Conservation (phyloP, 2,797 vertebrate species). For the Synanceia verrucosa region DNA sequence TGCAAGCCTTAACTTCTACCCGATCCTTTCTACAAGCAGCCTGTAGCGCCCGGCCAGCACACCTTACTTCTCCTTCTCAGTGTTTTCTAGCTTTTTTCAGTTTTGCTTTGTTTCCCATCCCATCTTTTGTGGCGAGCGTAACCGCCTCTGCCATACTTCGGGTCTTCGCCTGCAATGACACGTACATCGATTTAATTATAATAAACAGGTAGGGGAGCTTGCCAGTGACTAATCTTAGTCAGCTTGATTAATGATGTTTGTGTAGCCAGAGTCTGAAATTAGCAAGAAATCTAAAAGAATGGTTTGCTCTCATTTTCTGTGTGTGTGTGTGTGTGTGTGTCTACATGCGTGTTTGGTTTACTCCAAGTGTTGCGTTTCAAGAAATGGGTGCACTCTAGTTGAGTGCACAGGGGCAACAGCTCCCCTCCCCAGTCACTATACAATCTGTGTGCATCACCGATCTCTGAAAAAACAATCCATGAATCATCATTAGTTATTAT, state of each 20-base stretch:
- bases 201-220: constrained; percentile 77
- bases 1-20: constrained; percentile 11
- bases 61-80: constrained; percentile 1
- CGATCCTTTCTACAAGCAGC: constrained; percentile 32
- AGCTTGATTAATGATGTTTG: constrained; percentile 85
- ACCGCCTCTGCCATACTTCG: constrained; percentile 33
- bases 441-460: constrained; percentile 70
- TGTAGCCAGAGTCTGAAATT: constrained; percentile 74
- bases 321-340: constrained; percentile 21
- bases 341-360: constrained; percentile 43
- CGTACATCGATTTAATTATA: constrained; percentile 82
- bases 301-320: constrained; percentile 24
- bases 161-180: constrained; percentile 61
- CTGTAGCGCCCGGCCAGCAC: background rate
- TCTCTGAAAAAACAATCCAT: constrained; percentile 75
- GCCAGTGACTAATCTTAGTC: constrained; percentile 82
- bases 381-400: constrained; percentile 56
- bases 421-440: constrained; percentile 47
- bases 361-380: constrained; percentile 25
- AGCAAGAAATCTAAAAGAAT: constrained; percentile 63
- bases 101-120: constrained; percentile 26
- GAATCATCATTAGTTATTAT: constrained; percentile 81
- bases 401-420: constrained; percentile 49
- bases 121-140: constrained; percentile 38
- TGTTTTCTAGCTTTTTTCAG: constrained; percentile 15